Base-by-base conservation (phyloP, 2,797 vertebrate genomes). In the Falco biarmicus region DNA sequence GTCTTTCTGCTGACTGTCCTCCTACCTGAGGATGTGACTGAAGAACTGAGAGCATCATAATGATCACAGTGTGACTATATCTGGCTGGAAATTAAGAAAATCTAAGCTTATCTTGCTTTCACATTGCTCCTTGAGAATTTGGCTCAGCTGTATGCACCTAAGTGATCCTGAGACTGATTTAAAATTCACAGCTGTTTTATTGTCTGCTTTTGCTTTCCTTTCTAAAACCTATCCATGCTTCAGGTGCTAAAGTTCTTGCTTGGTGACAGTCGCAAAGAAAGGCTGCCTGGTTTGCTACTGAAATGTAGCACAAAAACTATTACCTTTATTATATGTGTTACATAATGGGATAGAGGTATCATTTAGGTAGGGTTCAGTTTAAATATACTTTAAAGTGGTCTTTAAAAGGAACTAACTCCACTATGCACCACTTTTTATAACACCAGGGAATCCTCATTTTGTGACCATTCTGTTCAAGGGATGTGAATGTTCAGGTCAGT, bases 381-480 rank as follows among this genome's bases (percentile, higher is more conserved):
- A 95, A 91, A 95, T 90, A 87, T 66, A 81, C 85, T 94, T 95
- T 94, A 91, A 91, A 86, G 65, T 75, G 34, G 60, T 89, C 70
- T 91, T 93, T 93, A 82, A 96, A 95, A 90, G 70, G 86, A 94
- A 56, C 66, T 89, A 84, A 93, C 74, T 91, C 76, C 45, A 53
- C 77, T 83, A 70, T 78, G 84, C 54, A 84, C 26, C 71, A 45
- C 90, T 92, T 96, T 96, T 89, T 34, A 64, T 89, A 89, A 73
- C 77, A 91, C 31, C 57, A 73, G 77, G 91, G 81, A 93, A 84
- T 66, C 74, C 32, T 94, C 85, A 86, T 96, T 96, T 94, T 94
- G 48, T 87, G 83, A 73, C 80, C 89, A 76, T 54, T 93, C 39
- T 28, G n/a, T 80, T 96, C 10, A 0, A 86, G 51, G 26, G 88